Evolutionary conservation across 2,797 vertebrate species (phyloP).

Genomic region (Bufotes viridis): DNA sequence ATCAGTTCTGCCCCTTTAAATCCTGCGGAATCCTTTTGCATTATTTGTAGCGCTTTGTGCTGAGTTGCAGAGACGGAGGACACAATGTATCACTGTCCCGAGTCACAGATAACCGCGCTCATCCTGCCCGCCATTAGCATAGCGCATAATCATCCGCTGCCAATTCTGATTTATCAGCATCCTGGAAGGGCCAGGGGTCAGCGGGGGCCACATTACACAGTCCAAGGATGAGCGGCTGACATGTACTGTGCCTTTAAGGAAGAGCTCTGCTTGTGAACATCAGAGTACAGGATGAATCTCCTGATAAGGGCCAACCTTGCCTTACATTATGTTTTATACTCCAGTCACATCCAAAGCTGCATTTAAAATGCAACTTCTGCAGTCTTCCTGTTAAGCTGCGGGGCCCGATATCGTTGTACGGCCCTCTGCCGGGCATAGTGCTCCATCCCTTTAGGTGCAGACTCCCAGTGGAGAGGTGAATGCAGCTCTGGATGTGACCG

Average conservation of each 20-base stretch:
- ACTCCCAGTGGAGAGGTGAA: no score
- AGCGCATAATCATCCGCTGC: background rate
- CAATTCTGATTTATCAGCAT: background rate
- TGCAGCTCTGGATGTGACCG: background rate
- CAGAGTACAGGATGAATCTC: no score
- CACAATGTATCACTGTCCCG: conserved; percentile 40
- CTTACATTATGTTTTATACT: background rate
- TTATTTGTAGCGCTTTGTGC: conserved; percentile 42
- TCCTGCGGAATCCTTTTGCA: background rate
- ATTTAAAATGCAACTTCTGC: background rate
- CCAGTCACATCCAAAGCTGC: background rate
- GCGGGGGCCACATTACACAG: background rate
- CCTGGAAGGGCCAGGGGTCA: background rate
- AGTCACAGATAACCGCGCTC: background rate
- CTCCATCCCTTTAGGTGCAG: no score
- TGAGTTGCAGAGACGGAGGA: conserved; percentile 41
- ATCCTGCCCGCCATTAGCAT: conserved; percentile 17
- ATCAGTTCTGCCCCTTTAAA: background rate
- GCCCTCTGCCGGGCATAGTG: no score
- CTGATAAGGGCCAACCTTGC: no score
- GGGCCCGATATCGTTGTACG: no score
- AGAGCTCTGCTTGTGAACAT: no score
- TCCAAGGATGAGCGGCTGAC: background rate
- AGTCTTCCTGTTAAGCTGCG: background rate
- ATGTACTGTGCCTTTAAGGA: background rate